phyloP scores from a whole-genome alignment of 2,797 vertebrate species.

The Thaleichthys pacificus region DNA sequence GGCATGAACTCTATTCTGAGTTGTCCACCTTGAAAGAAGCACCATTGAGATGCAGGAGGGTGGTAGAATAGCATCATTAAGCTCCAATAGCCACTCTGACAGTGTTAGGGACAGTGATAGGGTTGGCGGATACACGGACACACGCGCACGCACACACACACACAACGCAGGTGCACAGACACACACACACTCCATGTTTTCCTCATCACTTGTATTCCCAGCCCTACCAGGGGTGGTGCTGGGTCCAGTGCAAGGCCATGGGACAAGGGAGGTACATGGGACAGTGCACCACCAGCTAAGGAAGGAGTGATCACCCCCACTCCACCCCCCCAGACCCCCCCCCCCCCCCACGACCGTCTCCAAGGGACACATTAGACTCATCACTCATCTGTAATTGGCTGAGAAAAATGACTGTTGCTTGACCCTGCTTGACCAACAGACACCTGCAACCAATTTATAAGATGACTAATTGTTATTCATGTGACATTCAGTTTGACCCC shows the following conservation, averaged over 20 bases:
- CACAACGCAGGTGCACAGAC: not conserved
- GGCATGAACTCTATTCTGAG: constrained; percentile 56
- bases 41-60: constrained; percentile 49
- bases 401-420: constrained; percentile 45
- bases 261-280: no score
- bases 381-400: constrained; percentile 42
- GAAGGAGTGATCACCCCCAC: constrained; percentile 34
- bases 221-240: not conserved
- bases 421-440: constrained; percentile 46
- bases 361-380: constrained; percentile 28
- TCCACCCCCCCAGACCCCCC: not conserved
- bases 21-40: constrained; percentile 56
- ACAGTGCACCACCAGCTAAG: constrained; percentile 28
- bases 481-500: constrained; percentile 47
- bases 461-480: constrained; percentile 54
- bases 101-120: constrained; percentile 26
- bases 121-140: constrained; percentile 7
- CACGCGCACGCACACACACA: constrained; percentile 21
- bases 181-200: constrained; percentile 20
- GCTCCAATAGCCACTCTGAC: constrained; percentile 58
- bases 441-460: constrained; percentile 47
- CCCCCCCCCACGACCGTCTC: constrained; percentile 23
- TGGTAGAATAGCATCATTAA: constrained; percentile 61
- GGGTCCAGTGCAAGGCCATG: no score
- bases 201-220: constrained; percentile 17